A percentile compares a stretch with the other conserved stretches of the same genome.
Conservation (phyloP, 64 coral and sea anemone species). For the Anthopleura sola region DNA sequence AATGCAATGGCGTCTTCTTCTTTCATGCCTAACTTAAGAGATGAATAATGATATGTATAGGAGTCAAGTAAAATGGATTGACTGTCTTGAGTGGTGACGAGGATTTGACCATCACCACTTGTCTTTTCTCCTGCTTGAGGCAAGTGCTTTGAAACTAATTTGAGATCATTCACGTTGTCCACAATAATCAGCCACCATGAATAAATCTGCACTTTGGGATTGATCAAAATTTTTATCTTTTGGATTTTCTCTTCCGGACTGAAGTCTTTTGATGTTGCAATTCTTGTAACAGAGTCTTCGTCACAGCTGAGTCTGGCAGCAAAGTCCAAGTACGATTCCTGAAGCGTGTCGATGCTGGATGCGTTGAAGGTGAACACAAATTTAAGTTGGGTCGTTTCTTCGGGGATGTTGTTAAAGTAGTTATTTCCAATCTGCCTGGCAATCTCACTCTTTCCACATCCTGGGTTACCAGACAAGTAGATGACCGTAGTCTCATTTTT, state of each 20-base stretch:
- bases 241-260: slow-evolving; percentile 33
- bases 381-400: background rate
- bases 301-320: slow-evolving; percentile 29
- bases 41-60: slow-evolving; percentile 1
- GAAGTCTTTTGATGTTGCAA: slow-evolving; percentile 3
- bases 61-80: slow-evolving; percentile 8
- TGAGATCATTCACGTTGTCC: slow-evolving; percentile 37
- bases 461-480: slow-evolving; percentile 33
- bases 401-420: background rate
- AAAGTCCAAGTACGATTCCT: slow-evolving; percentile 41
- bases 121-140: slow-evolving; percentile 33
- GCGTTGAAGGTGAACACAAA: slow-evolving; percentile 65
- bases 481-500: slow-evolving; percentile 13
- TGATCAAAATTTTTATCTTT: slow-evolving; percentile 8
- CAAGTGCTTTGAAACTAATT: background rate
- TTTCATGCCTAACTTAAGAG: slow-evolving; percentile 27
- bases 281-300: slow-evolving; percentile 32
- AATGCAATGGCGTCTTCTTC: slow-evolving; percentile 14
- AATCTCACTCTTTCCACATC: slow-evolving; percentile 12
- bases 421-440: slow-evolving; percentile 14
- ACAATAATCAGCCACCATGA: slow-evolving; percentile 56
- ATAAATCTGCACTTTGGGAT: slow-evolving; percentile 1
- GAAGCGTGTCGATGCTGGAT: slow-evolving; percentile 26
- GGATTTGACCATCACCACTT: slow-evolving; percentile 36
- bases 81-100: slow-evolving; percentile 62